These are phyloP conservation scores for Lordiphosa collinella DNA, from an alignment of 1,140 invertebrate species.

Conservation along the genomic window DNA sequence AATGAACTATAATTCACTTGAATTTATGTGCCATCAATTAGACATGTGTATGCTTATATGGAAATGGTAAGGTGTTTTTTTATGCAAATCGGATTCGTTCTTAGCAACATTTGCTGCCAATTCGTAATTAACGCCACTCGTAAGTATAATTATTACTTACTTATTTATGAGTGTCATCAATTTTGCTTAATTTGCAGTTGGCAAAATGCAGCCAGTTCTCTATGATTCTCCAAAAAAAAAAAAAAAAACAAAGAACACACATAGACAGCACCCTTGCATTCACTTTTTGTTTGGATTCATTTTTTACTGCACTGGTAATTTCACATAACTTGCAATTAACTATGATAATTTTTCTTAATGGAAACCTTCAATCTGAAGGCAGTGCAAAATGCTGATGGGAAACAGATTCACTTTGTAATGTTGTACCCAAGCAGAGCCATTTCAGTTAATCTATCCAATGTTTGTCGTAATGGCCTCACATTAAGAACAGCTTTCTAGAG, in stretches of 20 bases:
- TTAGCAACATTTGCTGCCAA: slow-evolving; percentile 5
- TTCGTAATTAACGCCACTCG: slow-evolving; percentile 6
- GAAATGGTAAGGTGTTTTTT: slow-evolving; percentile 20
- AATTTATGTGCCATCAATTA: slow-evolving; percentile 45
- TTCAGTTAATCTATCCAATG: neutral
- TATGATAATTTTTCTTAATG: slow-evolving; percentile 58
- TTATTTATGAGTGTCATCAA: slow-evolving; percentile 71
- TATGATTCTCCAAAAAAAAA: slow-evolving; percentile 15
- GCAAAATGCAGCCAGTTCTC: neutral
- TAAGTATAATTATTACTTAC: slow-evolving; percentile 20
- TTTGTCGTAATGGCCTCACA: no score
- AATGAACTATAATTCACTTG: slow-evolving; percentile 19
- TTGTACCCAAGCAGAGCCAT: neutral
- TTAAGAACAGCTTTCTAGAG: no score
- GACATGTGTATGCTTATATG: slow-evolving; percentile 18
- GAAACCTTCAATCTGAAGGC: slow-evolving; percentile 62
- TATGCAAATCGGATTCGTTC: slow-evolving; percentile 26
- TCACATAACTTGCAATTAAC: slow-evolving; percentile 48
- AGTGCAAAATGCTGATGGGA: slow-evolving; percentile 37
- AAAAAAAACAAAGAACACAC: neutral
- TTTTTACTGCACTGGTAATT: slow-evolving; percentile 44
- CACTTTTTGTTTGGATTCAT: slow-evolving; percentile 16
- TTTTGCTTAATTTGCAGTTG: slow-evolving; percentile 26
- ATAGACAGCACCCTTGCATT: slow-evolving; percentile 15
- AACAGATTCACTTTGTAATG: neutral